Conservation (phyloP, 2,797 vertebrate genomes). For the Nasua narica region DNA sequence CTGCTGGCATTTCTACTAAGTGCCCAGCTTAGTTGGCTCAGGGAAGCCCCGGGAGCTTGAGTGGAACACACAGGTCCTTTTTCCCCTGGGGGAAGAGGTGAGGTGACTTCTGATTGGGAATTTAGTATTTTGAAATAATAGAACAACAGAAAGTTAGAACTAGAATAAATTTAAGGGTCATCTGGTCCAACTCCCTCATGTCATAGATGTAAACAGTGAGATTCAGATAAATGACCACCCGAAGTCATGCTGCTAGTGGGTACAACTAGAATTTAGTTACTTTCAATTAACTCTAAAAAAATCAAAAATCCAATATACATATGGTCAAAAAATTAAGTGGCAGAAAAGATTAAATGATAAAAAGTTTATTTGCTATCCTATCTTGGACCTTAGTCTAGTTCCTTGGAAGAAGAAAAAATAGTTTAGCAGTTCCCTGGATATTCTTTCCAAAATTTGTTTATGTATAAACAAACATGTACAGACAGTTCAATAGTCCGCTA, state of each 20-base stretch:
- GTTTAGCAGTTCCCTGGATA: neutral
- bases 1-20: neutral
- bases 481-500: neutral
- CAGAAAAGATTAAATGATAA: neutral
- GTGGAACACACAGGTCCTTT: neutral
- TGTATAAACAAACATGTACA: neutral
- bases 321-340: neutral
- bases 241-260: too few relatives aligned
- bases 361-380: neutral
- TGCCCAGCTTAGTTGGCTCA: neutral
- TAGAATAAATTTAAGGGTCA: neutral
- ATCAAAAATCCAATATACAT: neutral
- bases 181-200: neutral
- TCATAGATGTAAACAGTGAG: neutral
- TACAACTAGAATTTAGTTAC: neutral
- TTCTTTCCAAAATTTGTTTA: neutral
- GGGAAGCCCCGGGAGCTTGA: neutral
- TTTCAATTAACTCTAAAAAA: constrained; percentile 28
- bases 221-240: neutral
- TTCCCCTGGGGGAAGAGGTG: neutral
- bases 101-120: neutral
- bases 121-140: constrained; percentile 9
- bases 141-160: neutral
- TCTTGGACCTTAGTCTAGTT: neutral
- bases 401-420: constrained; percentile 29